Evolutionary conservation across 2,888 invertebrate genomes (phyloP).

Genomic region (Hypsopygia costalis): DNA sequence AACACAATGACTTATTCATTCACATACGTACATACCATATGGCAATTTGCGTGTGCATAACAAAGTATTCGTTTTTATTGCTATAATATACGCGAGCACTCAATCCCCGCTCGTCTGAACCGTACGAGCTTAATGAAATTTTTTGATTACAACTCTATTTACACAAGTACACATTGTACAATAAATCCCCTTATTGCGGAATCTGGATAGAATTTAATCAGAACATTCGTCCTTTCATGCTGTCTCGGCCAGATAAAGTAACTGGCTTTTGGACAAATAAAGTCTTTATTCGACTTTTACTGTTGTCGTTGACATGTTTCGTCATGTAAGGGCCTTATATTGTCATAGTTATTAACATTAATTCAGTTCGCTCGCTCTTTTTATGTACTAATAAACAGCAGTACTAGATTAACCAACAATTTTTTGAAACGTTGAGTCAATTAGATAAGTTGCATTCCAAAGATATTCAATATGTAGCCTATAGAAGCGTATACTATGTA

Average conservation of each 20-base stretch:
- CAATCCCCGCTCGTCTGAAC: constrained; percentile 28
- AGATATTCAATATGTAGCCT: too few species aligned
- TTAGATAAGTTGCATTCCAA: too few species aligned
- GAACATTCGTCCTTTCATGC: constrained; percentile 3
- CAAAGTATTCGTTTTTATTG: constrained; percentile 48
- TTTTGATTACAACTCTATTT: constrained; percentile 38
- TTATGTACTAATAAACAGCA: too few species aligned
- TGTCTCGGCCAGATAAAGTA: background rate
- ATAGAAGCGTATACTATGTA: too few species aligned
- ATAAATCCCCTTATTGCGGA: constrained; percentile 11
- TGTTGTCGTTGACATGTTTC: too few species aligned
- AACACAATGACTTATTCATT: too few species aligned
- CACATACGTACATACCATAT: constrained; percentile 22
- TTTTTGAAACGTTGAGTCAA: too few species aligned
- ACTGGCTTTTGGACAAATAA: background rate
- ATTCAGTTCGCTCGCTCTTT: too few species aligned
- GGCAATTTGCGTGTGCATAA: constrained; percentile 35
- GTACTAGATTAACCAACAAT: too few species aligned
- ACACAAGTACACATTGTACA: constrained; percentile 22
- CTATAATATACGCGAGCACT: constrained; percentile 41
- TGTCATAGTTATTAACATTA: too few species aligned
- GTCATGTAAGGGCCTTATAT: too few species aligned
- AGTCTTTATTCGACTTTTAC: background rate
- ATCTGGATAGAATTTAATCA: constrained; percentile 11
- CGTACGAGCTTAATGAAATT: constrained; percentile 35